phyloP scores from a whole-genome alignment of 2,113 vertebrate genomes.

The Pluvialis apricaria region DNA sequence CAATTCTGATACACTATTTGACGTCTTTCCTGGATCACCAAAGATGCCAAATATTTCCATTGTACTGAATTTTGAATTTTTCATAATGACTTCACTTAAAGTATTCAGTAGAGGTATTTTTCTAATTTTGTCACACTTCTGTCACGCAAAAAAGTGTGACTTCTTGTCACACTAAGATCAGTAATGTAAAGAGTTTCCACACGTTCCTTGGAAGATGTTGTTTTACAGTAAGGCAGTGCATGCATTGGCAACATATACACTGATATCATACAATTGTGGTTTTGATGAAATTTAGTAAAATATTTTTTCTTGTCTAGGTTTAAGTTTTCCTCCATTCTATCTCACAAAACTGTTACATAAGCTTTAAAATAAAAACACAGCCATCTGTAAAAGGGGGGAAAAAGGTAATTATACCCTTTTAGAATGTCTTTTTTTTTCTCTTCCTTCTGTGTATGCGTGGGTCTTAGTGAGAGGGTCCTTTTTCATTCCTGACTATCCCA shows the following conservation, averaged over 20 bases:
- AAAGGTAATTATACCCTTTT: not conserved
- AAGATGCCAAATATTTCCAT: not conserved
- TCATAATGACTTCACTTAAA: not conserved
- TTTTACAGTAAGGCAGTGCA: not conserved
- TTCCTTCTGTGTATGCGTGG: rapidly evolving
- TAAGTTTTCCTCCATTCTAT: not conserved
- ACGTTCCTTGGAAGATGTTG: not conserved
- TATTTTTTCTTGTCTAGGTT: not conserved
- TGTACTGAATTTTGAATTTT: not conserved
- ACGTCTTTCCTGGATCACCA: not conserved
- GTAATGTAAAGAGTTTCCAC: not conserved
- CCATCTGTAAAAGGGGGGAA: not conserved
- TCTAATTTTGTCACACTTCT: not conserved
- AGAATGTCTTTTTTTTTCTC: not conserved
- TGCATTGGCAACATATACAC: not conserved
- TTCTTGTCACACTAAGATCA: not conserved
- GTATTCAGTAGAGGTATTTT: not conserved
- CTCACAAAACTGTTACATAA: not conserved
- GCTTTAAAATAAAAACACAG: not conserved
- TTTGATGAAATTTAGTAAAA: not conserved
- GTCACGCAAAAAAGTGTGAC: not conserved
- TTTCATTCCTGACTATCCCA: not conserved
- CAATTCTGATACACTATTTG: not conserved
- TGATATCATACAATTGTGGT: not conserved
- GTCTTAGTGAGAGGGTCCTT: not conserved